phyloP scores from a whole-genome alignment of 2,888 invertebrate species.

The Nymphalis c-album region DNA sequence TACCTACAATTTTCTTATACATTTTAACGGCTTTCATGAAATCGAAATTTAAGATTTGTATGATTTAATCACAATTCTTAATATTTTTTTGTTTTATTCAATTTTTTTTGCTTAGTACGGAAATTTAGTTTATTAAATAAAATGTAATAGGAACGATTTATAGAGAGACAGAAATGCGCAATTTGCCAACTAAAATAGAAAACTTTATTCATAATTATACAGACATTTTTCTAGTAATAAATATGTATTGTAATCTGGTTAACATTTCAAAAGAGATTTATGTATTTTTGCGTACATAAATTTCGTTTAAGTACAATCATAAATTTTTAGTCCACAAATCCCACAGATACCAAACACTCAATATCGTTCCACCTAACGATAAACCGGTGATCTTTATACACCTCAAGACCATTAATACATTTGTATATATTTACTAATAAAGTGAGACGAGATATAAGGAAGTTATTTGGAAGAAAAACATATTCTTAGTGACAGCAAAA shows the following conservation, averaged over 20 bases:
- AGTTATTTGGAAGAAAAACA: constrained; percentile 21
- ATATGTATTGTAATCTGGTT: not conserved
- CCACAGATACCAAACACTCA: not conserved
- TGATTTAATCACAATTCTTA: not conserved
- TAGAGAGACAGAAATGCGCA: constrained; percentile 19
- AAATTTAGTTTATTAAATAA: constrained; percentile 6
- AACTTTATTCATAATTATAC: not conserved
- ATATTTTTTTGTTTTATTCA: not conserved
- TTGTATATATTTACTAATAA: not conserved
- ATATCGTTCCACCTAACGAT: constrained; percentile 1
- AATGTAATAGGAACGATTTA: constrained; percentile 20
- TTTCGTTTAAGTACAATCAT: constrained; percentile 6
- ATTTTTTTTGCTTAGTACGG: too few species aligned
- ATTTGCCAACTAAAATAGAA: constrained; percentile 6
- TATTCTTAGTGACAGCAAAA: constrained; percentile 7
- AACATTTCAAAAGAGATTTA: not conserved
- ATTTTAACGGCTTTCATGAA: constrained; percentile 18
- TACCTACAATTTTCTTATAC: constrained; percentile 36
- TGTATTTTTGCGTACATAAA: constrained; percentile 3
- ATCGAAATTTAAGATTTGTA: constrained; percentile 20
- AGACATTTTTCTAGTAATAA: constrained; percentile 3
- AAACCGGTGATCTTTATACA: not conserved
- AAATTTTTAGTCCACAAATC: constrained; percentile 4
- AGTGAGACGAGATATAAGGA: constrained; percentile 10
- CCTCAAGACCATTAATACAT: constrained; percentile 2